A percentile compares a stretch with the other conserved stretches of the same genome.
phyloP scores from a whole-genome alignment of 2,113 vertebrate genomes.

The Solea senegalensis region DNA sequence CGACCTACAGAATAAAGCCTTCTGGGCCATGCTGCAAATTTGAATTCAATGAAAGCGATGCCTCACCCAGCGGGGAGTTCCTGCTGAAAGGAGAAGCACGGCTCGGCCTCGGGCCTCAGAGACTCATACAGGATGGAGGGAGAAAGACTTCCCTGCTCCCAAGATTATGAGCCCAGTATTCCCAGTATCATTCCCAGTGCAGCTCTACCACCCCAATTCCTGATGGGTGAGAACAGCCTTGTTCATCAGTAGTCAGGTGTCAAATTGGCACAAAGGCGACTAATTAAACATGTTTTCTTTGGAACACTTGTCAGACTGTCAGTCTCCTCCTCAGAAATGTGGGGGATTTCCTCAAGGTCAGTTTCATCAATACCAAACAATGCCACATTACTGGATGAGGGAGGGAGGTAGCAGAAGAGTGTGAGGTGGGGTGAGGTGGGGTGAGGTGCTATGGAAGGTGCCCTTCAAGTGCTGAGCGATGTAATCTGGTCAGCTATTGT shows the following conservation, averaged over 20 bases:
- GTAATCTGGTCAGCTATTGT: constrained; percentile 61
- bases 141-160: constrained; percentile 51
- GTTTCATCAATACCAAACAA: constrained; percentile 73
- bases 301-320: constrained; percentile 69
- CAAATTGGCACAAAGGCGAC: constrained; percentile 38
- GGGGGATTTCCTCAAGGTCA: constrained; percentile 74
- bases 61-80: constrained; percentile 75
- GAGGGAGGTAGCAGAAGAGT: constrained; percentile 24
- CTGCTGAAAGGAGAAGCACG: constrained; percentile 57
- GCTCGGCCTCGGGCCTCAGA: constrained; percentile 30
- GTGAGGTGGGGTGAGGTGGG: constrained; percentile 38
- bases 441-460: constrained; percentile 33
- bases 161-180: constrained; percentile 46
- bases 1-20: constrained; percentile 32
- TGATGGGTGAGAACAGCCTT: constrained; percentile 27
- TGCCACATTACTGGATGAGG: constrained; percentile 46
- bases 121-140: constrained; percentile 61
- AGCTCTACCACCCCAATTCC: constrained; percentile 18
- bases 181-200: constrained; percentile 28
- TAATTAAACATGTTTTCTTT: constrained; percentile 75
- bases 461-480: constrained; percentile 57
- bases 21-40: constrained; percentile 47
- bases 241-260: constrained; percentile 51
- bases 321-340: constrained; percentile 55
- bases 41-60: constrained; percentile 64